Conservation (phyloP, 2,888 invertebrate genomes). For the Xylota segnis region DNA sequence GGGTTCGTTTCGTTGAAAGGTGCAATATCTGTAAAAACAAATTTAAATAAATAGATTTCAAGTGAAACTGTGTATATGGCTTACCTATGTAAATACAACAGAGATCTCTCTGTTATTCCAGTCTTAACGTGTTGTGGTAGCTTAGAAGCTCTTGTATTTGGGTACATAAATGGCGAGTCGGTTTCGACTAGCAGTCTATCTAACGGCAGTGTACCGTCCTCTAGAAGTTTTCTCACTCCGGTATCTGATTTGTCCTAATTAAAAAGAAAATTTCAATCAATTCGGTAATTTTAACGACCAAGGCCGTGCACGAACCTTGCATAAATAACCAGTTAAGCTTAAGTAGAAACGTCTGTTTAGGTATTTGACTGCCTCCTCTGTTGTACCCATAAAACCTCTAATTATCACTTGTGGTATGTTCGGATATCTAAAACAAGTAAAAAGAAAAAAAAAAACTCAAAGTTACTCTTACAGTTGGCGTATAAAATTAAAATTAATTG, state of each 20-base stretch:
- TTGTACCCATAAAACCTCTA: constrained; percentile 96
- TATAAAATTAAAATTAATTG: constrained; percentile 33
- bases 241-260: constrained; percentile 95
- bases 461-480: not conserved
- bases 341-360: constrained; percentile 94
- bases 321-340: constrained; percentile 90
- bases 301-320: constrained; percentile 79
- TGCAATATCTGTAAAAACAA: constrained; percentile 89
- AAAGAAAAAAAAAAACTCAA: not conserved
- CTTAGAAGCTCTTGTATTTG: constrained; percentile 96
- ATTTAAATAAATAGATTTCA: not conserved
- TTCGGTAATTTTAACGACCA: not conserved
- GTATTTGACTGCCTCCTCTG: constrained; percentile 93
- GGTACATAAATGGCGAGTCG: constrained; percentile 98
- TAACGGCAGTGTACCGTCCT: constrained; percentile 92
- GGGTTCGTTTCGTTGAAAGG: constrained; percentile 98
- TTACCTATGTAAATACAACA: constrained; percentile 84
- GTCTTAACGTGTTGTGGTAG: constrained; percentile 94
- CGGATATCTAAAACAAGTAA: constrained; percentile 81
- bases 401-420: constrained; percentile 92
- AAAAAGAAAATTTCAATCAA: not conserved
- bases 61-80: not conserved
- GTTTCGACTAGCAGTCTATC: constrained; percentile 95
- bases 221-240: constrained; percentile 93
- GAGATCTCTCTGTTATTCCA: constrained; percentile 92